Evolutionary conservation across 1,140 invertebrate species (phyloP).

Genomic region (Drosophila carrolli): DNA sequence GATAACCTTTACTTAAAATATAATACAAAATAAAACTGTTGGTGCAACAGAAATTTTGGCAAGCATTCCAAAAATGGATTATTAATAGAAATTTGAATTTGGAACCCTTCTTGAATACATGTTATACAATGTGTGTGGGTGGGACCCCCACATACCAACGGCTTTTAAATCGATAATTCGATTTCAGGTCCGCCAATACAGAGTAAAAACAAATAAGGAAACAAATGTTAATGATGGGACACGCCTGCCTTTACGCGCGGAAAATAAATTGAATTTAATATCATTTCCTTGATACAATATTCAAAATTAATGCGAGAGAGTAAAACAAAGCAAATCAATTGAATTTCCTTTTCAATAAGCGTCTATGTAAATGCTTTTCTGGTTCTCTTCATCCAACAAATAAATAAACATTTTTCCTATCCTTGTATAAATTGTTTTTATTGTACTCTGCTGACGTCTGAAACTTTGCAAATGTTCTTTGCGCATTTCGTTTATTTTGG

Average conservation of each 20-base stretch:
- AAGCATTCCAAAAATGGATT: background rate
- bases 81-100: slow-evolving; percentile 1
- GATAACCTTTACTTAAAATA: background rate
- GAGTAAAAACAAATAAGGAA: slow-evolving; percentile 43
- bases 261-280: slow-evolving; percentile 29
- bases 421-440: slow-evolving; percentile 28
- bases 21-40: background rate
- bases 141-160: background rate
- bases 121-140: background rate
- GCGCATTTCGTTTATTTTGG: slow-evolving; percentile 37
- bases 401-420: slow-evolving; percentile 30
- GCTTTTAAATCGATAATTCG: slow-evolving; percentile 31
- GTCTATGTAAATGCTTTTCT: slow-evolving; percentile 5
- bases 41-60: background rate
- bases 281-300: slow-evolving; percentile 36
- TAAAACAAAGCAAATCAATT: slow-evolving; percentile 12
- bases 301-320: slow-evolving; percentile 1
- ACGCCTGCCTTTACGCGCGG: slow-evolving; percentile 27
- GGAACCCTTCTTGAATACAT: background rate
- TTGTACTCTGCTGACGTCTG: slow-evolving; percentile 63
- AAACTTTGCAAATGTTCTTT: slow-evolving; percentile 35
- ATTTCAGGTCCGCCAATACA: slow-evolving; percentile 31
- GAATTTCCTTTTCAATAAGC: slow-evolving; percentile 15
- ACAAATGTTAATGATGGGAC: slow-evolving; percentile 42
- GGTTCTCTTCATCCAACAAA: background rate